Evolutionary conservation across 1,140 invertebrate genomes (phyloP), one percentile per base, ranked within the genome.

Genomic region (Drosophila athabasca): DNA sequence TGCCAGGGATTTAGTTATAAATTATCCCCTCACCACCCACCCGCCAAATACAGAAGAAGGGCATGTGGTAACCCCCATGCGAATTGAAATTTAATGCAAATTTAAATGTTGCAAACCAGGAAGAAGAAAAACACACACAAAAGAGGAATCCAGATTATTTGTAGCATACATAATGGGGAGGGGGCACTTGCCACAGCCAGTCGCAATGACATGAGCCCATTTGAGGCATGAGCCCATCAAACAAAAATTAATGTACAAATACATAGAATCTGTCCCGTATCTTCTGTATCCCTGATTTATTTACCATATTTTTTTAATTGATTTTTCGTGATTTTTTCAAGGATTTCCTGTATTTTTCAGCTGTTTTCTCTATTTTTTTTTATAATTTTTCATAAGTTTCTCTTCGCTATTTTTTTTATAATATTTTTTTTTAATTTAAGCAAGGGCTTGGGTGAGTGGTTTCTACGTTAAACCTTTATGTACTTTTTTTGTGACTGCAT

Each of bases 21-120:
- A 85, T 85, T 67, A 26, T 26, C 4, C 24, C 24, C 24, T 5
- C 24, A 0, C 5, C 24, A 19, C 17, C 17, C 73, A 35, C 60
- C 58, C 71, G 65, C 24, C 55, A 48, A 50, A 67, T 55, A 60
- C 66, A 7, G 29, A 31, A 68, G 53, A 64, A 64, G n/a, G 45
- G 26, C 13, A 9, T 6, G 15, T 41, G 35, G 29, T 43, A 35
- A 52, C 51, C 54, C 31, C 35, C 50, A 57, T 82, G 70, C 51
- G 62, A 87, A 87, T 87, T 82, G 82, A 87, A 87, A 82, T 87
- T 87, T 87, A 87, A 87, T 87, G 82, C 74, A 85, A 85, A 85
- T 87, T 57, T 66, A 65, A 75, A 52, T 61, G 70, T 35, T 48
- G 55, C 50, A 70, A 19, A 44, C 26, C 35, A 24, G 29, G 35